Conservation (phyloP, 2,888 invertebrate species). For the Panopea generosa region DNA sequence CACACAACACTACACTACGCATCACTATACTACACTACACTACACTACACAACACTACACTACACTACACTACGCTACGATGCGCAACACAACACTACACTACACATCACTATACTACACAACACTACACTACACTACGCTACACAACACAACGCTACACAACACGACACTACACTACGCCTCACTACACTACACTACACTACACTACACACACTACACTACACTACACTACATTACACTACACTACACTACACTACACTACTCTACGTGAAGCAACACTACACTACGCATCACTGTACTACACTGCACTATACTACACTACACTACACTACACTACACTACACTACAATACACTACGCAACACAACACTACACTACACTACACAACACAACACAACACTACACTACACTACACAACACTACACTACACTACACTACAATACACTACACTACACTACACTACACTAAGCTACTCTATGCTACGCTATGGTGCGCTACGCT, state of each 20-base stretch:
- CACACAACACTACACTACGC: conserved; percentile 4
- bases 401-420: conserved; percentile 14
- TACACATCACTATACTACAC: background rate
- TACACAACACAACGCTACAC: background rate
- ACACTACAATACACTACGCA: background rate
- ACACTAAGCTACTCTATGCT: conserved; percentile 7
- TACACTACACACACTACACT: background rate
- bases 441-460: conserved; percentile 7
- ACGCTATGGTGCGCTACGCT: conserved; percentile 3
- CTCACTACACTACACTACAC: background rate
- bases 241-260: background rate
- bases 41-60: conserved; percentile 17
- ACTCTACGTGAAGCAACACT: background rate
- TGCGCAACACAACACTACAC: no score
- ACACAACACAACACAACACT: conserved; percentile 1
- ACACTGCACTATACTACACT: background rate
- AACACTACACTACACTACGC: background rate
- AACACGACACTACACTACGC: background rate
- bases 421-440: conserved; percentile 13
- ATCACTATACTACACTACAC: conserved; percentile 11
- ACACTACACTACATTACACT: background rate
- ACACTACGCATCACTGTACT: background rate
- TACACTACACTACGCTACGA: background rate
- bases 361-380: background rate
- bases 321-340: background rate